Base-by-base conservation (phyloP, 1,140 invertebrate genomes). In the Drosophila sucinea region DNA sequence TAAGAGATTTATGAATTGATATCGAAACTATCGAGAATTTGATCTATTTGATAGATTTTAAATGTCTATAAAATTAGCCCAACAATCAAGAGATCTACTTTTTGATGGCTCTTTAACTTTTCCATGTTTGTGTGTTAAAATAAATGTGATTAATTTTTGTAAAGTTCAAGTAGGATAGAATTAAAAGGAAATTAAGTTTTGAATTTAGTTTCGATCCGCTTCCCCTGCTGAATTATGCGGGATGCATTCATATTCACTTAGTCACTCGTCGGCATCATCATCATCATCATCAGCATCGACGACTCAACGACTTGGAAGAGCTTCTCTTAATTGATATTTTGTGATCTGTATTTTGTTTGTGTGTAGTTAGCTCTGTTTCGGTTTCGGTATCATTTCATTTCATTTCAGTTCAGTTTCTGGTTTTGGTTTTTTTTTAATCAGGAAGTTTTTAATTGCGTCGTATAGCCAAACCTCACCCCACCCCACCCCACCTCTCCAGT, bases 371-470 rank as follows among this genome's bases (percentile, higher is more conserved):
- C 65, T 38, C 41, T 67, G 27, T 65, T 29, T 63, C 47, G 29
- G 17, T 17, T 30, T 30, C 30, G 30, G 30, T 30, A 3, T 63
- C 67, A 35, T 54, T 57, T 73, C 67, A 35, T 54, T 57, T 73
- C 56, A 70, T 38, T 71, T 60, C 38, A 11, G 35, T 47, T 60
- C 40, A 55, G 32, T 35, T 60, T 38, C 67, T n/a, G 65, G 41
- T 74, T 73, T 61, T n/a, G 23, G 57, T 71, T 54, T 38, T 54
- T 32, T 78, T 86, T 85, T 86, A 86, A 86, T 86, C 83, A 86
- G 83, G 83, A 86, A 86, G 83, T 86, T 86, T 86, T 86, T 86
- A 86, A 86, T 86, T 86, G 80, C 83, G 83, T 82, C 79, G 82
- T 86, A 78, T 74, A 73, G 86, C 81, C 79, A 64, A 75, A 75